Evolutionary conservation across 2,888 invertebrate species (phyloP).

Genomic region (Polyommatus icarus): DNA sequence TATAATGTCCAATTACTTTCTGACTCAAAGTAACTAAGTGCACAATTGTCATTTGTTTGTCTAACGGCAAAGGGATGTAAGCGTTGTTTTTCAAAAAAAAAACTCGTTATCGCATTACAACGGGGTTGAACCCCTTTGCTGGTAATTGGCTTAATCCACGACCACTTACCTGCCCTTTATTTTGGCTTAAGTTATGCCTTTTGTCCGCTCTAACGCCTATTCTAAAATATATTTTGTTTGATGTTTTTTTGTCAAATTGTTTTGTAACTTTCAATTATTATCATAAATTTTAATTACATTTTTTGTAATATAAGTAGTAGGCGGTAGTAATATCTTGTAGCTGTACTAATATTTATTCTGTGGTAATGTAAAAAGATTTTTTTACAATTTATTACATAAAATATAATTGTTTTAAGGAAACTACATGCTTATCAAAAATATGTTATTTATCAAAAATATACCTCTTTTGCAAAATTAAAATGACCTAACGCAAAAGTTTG

Average conservation of each 20-base stretch:
- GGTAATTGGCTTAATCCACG: slow-evolving; percentile 26
- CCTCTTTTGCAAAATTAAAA: too few species aligned
- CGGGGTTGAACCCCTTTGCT: background rate
- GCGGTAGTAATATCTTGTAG: too few species aligned
- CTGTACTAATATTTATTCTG: too few species aligned
- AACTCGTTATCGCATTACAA: slow-evolving; percentile 19
- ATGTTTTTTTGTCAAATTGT: background rate
- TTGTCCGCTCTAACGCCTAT: slow-evolving; percentile 3
- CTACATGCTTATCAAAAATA: too few species aligned
- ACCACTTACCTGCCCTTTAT: slow-evolving; percentile 9
- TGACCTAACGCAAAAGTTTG: too few species aligned
- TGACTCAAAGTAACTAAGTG: background rate
- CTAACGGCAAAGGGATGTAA: slow-evolving; percentile 16
- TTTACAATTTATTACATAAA: too few species aligned
- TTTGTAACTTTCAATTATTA: background rate
- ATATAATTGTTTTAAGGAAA: too few species aligned
- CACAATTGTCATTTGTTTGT: background rate
- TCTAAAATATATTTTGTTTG: background rate
- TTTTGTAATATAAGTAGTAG: too few species aligned
- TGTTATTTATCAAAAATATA: too few species aligned
- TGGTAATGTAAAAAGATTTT: too few species aligned
- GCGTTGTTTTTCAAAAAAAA: background rate
- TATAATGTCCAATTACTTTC: background rate
- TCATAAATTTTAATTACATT: too few species aligned
- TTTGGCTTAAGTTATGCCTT: background rate